These are phyloP conservation scores for Syngnathus typhle DNA, from an alignment of 2,113 vertebrate genomes.

Conservation along the genomic window DNA sequence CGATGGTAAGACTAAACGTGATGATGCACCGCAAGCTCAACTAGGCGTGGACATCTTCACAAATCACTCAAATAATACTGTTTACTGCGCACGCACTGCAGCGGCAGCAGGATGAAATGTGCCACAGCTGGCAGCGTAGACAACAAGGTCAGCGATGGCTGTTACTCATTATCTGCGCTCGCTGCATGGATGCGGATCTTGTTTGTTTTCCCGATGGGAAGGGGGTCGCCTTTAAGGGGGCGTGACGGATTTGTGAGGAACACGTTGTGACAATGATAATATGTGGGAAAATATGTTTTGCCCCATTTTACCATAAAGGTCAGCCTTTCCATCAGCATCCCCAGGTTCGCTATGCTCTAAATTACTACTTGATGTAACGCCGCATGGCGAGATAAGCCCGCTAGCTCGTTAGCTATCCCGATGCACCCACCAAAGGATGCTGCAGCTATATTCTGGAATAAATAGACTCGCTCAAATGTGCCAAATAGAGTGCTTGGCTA, in stretches of 20 bases:
- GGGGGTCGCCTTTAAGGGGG: background rate
- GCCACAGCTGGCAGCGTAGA: background rate
- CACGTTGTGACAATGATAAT: background rate
- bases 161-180: background rate
- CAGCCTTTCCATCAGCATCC: slow-evolving; percentile 55
- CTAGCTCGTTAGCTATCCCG: slow-evolving; percentile 43
- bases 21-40: background rate
- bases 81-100: background rate
- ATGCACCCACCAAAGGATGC: slow-evolving; percentile 47
- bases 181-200: background rate
- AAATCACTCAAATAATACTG: background rate
- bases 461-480: slow-evolving; percentile 37
- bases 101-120: background rate
- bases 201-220: background rate
- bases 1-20: background rate
- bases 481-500: slow-evolving; percentile 30
- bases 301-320: slow-evolving; percentile 49
- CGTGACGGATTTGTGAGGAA: background rate
- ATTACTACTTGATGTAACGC: slow-evolving; percentile 3
- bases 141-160: slow-evolving; percentile 2
- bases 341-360: slow-evolving; percentile 14
- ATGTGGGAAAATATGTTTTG: slow-evolving; percentile 15
- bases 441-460: slow-evolving; percentile 28
- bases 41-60: background rate
- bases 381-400: slow-evolving; percentile 24